Percentiles rank a stretch among this genome's conserved stretches.
These are phyloP conservation scores for Drosophila tanythrix DNA, from an alignment of 2,888 invertebrate species.

Conservation along the genomic window DNA sequence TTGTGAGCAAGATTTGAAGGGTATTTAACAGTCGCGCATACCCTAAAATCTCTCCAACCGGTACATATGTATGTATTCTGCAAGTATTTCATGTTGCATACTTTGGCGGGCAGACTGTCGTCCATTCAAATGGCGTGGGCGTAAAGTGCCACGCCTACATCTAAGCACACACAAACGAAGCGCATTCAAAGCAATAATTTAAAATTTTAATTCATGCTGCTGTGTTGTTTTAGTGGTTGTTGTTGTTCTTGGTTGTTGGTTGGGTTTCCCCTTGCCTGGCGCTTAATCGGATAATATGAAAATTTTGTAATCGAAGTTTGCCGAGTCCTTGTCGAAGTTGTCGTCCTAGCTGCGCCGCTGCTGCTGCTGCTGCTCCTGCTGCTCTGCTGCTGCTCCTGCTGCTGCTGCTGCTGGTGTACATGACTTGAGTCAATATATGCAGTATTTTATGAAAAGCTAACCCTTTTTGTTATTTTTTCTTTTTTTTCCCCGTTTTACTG, in stretches of 20 bases:
- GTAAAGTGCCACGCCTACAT: slow-evolving; percentile 43
- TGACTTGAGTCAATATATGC: slow-evolving; percentile 81
- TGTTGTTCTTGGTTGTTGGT: slow-evolving; percentile 5
- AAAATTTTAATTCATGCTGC: slow-evolving; percentile 67
- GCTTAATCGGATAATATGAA: slow-evolving; percentile 80
- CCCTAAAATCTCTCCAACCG: neutral
- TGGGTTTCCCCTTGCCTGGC: slow-evolving; percentile 25
- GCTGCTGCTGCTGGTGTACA: slow-evolving; percentile 62
- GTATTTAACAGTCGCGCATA: slow-evolving; percentile 7
- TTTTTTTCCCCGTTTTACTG: slow-evolving; percentile 1
- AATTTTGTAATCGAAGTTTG: slow-evolving; percentile 77
- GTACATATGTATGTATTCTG: neutral
- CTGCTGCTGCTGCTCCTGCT: slow-evolving; percentile 8
- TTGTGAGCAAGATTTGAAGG: neutral
- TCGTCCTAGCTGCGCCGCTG: slow-evolving; percentile 30
- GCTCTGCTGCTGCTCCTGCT: slow-evolving; percentile 19
- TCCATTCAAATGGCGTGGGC: slow-evolving; percentile 45
- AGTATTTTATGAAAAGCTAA: slow-evolving; percentile 75
- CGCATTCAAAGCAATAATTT: slow-evolving; percentile 67
- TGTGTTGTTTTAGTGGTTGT: slow-evolving; percentile 3
- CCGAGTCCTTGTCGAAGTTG: slow-evolving; percentile 55
- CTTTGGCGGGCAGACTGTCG: slow-evolving; percentile 22
- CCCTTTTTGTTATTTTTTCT: slow-evolving; percentile 63
- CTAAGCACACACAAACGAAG: slow-evolving; percentile 14
- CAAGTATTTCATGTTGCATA: slow-evolving; percentile 50